These are phyloP conservation scores for Ganaspis brasiliensis DNA, from an alignment of 2,888 invertebrate genomes.

Conservation along the genomic window DNA sequence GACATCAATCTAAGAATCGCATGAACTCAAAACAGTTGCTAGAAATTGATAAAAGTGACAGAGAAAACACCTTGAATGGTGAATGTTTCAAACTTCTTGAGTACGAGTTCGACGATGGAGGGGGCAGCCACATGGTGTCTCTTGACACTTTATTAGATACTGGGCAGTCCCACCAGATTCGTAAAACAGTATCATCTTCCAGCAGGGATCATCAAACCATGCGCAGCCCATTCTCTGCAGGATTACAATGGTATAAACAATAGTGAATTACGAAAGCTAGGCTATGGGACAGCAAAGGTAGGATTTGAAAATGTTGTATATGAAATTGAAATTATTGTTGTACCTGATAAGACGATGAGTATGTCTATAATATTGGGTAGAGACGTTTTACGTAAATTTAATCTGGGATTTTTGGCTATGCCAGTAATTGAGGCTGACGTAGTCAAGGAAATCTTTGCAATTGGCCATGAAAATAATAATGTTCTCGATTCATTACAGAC, in stretches of 20 bases:
- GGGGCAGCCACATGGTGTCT: no score
- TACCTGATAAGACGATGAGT: not conserved
- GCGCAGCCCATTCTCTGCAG: not conserved
- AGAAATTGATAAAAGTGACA: no score
- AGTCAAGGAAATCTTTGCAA: not conserved
- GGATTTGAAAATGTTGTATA: not conserved
- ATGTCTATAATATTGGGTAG: conserved; percentile 1
- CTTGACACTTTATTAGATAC: no score
- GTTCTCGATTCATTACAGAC: not conserved
- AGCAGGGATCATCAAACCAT: no score
- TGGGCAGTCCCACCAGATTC: no score
- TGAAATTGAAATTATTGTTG: not conserved
- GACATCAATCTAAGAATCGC: no score
- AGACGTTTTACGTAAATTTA: not conserved
- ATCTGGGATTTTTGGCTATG: conserved; percentile 1
- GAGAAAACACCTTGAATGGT: no score
- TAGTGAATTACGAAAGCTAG: not conserved
- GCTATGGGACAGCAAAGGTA: not conserved
- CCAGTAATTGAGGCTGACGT: not conserved
- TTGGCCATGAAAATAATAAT: not conserved
- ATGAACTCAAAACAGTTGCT: no score
- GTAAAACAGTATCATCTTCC: no score
- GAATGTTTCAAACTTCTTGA: no score
- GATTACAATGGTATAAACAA: not conserved
- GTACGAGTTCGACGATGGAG: no score